Evolutionary conservation across 2,113 vertebrate species (phyloP).

Genomic region (Diphyllodes magnificus): DNA sequence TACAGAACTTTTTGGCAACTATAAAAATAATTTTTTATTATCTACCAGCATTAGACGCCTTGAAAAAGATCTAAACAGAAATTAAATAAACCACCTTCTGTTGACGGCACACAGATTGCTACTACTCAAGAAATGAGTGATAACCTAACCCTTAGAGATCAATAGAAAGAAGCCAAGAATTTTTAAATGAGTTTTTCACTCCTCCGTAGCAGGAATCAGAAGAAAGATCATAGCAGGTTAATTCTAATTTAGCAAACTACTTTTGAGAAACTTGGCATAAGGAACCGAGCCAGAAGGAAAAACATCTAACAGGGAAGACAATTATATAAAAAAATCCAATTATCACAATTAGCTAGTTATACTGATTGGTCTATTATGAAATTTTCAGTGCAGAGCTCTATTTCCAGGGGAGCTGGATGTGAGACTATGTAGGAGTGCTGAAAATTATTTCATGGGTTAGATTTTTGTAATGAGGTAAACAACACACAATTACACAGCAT

Average conservation of each 20-base stretch:
- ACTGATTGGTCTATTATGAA: slow-evolving; percentile 47
- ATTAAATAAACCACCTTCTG: slow-evolving; percentile 37
- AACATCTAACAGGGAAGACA: slow-evolving; percentile 55
- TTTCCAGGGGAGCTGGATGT: slow-evolving; percentile 40
- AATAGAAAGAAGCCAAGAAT: slow-evolving; percentile 31
- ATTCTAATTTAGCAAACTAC: slow-evolving; percentile 58
- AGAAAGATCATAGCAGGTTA: slow-evolving; percentile 57
- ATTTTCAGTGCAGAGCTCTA: not conserved
- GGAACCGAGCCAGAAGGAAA: slow-evolving; percentile 56
- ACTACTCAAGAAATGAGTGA: slow-evolving; percentile 42
- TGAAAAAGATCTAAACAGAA: slow-evolving; percentile 35
- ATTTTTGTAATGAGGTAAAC: slow-evolving; percentile 57
- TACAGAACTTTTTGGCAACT: not conserved
- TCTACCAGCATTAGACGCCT: not conserved
- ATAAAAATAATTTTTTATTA: not conserved
- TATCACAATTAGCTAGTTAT: slow-evolving; percentile 66
- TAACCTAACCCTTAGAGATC: slow-evolving; percentile 44
- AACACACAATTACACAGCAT: slow-evolving; percentile 15
- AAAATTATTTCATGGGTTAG: slow-evolving; percentile 51
- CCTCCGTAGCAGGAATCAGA: slow-evolving; percentile 40
- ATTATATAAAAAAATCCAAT: slow-evolving; percentile 65
- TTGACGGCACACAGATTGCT: not conserved
- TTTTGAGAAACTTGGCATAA: slow-evolving; percentile 52
- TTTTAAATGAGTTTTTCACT: slow-evolving; percentile 59
- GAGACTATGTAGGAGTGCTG: slow-evolving; percentile 10